Evolutionary conservation across 2,797 vertebrate genomes (phyloP), one percentile per base, ranked within the genome.

Genomic region (Hippoglossus hippoglossus): DNA sequence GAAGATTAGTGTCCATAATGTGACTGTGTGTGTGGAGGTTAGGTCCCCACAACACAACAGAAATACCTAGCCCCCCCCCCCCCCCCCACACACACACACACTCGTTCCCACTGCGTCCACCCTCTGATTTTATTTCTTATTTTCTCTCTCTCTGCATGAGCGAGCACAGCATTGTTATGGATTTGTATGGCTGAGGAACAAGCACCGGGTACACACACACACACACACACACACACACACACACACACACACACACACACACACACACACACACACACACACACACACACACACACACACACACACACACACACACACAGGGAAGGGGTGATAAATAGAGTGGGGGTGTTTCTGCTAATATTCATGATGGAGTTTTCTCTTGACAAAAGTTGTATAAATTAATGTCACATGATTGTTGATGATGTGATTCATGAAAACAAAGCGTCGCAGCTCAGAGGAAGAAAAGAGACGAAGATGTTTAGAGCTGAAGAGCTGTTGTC

Each of bases 41-140:
- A 46, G 44, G 44, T 46, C 44, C 18, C 44, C 18, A 19, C 44
- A 46, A 46, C 18, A 41, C 39, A 12, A 46, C 44, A 46, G 4
- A 46, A 16, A 16, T 13, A 24, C 12, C 16, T 7, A 28, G 34
- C 13, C 0, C 28, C 28, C 28, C 28, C 28, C 28, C 52, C 16
- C n/a, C 44, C 31, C 25, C 36, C 24, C 60, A 62, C 11, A 63
- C 26, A 34, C 19, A 63, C 34, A 52, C 13, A 25, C 22, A 31
- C 54, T 4, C 56, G 4, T 5, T 36, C 24, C 41, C 26, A 39
- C 47, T 1, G 1, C 36, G n/a, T 60, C 67, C 28, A 56, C 25
- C 54, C 28, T 36, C 49, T 31, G 34, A 81, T 84, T 82, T 80
- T 58, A 75, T 79, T 82, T 79, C 71, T 79, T 64, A 81, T 75